Base-by-base conservation (phyloP, 2,888 invertebrate genomes). In the Trichacis sp. region DNA sequence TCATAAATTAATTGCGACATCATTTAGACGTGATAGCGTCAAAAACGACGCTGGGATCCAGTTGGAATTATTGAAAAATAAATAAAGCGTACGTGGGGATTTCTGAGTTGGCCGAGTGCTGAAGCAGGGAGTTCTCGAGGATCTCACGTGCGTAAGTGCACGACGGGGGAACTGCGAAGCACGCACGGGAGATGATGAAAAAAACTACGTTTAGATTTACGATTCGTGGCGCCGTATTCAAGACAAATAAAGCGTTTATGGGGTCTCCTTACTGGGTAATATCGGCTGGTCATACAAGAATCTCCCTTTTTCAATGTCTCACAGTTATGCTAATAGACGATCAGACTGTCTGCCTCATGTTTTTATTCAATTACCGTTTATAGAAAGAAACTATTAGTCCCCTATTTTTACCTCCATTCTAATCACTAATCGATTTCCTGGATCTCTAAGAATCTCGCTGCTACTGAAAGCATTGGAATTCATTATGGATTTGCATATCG, bases 241-340 rank as follows among this genome's bases (percentile, higher is more conserved):
- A 47, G 29, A 47, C 47, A 47, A 47, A 47, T 47, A 29, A 24
- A 47, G 47, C 19, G 29, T 47, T 47, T 47, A 47, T 47, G 47
- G 29, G 29, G 15, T 14, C 47, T 45, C 47, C 47, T 47, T 47
- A 29, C 47, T 19, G 19, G 29, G 29, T 24, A 47, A 47, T 47
- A 47, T 47, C 24, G 29, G 47, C 29, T 14, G 29, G 24, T 47
- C 47, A 29, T 47, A 47, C 17, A 17, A 45, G 19, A 18, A 18
- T 29, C 24, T 47, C 20, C 47, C 14, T 20, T 47, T 47, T 47
- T 47, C 47, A 29, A 11, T 29, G 47, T 47, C 47, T 12, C 24
- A 15, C 15, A 47, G 47, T 47, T 29, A 47, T 29, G 47, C 12
- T 47, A 47, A 47, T 47, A 29, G 29, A 20, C 14, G 12, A 29